A percentile compares a stretch with the other conserved stretches of the same genome.
Evolutionary conservation across 2,888 invertebrate species (phyloP).

Genomic region (Seira sanloemensis): DNA sequence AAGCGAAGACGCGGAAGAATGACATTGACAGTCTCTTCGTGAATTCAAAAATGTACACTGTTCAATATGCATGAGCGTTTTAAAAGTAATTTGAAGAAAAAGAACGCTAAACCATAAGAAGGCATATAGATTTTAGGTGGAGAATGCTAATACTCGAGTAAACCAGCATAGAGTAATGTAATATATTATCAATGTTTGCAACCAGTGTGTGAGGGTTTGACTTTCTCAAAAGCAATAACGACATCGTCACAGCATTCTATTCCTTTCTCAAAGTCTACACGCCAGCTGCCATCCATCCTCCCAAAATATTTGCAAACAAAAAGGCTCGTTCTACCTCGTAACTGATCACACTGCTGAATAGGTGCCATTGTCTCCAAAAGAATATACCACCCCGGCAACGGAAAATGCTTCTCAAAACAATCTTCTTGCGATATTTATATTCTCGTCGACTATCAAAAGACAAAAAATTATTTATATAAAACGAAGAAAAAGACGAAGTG

Average conservation of each 20-base stretch:
- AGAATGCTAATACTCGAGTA: background rate
- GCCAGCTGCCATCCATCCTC: background rate
- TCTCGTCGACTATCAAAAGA: background rate
- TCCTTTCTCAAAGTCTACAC: too few species aligned
- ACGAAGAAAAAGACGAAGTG: background rate
- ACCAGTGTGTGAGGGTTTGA: background rate
- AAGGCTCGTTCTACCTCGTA: background rate
- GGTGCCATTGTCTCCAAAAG: background rate
- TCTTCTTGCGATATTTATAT: background rate
- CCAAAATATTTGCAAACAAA: slow-evolving; percentile 14
- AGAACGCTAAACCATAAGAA: too few species aligned
- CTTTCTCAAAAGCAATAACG: background rate
- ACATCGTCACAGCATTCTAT: background rate
- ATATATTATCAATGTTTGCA: too few species aligned
- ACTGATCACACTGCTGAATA: background rate
- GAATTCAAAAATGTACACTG: background rate
- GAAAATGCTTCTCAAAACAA: background rate
- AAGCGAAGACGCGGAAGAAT: background rate
- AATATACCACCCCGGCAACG: background rate
- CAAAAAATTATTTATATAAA: slow-evolving; percentile 8
- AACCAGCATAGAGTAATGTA: too few species aligned
- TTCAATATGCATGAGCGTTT: slow-evolving; percentile 17
- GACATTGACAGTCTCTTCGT: background rate
- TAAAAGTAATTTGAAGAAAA: slow-evolving; percentile 7
- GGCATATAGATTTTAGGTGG: background rate